Conservation (phyloP, 2,113 vertebrate species). For the Myiozetetes cayanensis region DNA sequence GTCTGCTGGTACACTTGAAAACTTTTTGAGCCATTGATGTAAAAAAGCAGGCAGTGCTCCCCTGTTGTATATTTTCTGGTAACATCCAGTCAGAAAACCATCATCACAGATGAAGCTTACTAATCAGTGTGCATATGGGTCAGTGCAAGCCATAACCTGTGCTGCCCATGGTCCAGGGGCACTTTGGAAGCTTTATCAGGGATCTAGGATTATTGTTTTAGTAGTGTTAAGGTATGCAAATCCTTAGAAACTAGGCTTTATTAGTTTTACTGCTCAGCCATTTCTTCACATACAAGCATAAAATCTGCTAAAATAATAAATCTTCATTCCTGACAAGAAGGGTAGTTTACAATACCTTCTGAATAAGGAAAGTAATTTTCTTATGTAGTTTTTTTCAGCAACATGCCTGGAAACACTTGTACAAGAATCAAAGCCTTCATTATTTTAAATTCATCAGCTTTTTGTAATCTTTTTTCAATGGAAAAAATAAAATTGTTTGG, state of each 20-base stretch:
- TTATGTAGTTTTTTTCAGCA: neutral
- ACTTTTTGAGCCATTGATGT: neutral
- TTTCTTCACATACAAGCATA: neutral
- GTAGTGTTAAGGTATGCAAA: neutral
- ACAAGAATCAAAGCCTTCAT: neutral
- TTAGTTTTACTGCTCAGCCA: neutral
- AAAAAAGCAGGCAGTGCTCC: neutral
- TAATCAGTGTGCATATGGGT: neutral
- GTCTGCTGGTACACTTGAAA: neutral
- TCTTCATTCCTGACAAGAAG: neutral
- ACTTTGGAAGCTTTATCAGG: fast-evolving
- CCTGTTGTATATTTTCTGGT: neutral
- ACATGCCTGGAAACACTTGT: neutral
- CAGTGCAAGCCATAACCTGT: neutral
- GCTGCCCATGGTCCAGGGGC: neutral
- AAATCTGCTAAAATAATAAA: neutral
- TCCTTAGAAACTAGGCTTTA: neutral
- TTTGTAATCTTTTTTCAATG: neutral
- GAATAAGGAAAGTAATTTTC: neutral
- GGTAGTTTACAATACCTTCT: neutral
- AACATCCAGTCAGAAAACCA: neutral
- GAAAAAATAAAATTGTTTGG: neutral
- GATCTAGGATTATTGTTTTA: neutral
- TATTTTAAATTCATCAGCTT: neutral
- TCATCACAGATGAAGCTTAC: neutral